Evolutionary conservation across 1,140 invertebrate species (phyloP).

Genomic region (Cotesia glomerata): DNA sequence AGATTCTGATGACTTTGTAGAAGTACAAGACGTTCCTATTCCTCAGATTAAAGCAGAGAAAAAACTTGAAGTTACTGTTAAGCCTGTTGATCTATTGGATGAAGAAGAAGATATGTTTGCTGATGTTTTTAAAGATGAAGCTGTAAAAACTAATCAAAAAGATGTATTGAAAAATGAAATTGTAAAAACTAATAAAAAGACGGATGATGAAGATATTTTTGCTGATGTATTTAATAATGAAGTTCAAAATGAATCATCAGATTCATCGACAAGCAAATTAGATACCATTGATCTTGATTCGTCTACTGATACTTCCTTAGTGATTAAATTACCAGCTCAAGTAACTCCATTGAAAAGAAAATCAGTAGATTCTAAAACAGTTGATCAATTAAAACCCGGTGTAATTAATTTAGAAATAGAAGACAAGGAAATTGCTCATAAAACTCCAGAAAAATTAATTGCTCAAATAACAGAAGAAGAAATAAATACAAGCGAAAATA

Average conservation of each 20-base stretch:
- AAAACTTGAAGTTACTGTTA: slow-evolving; percentile 49
- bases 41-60: slow-evolving; percentile 23
- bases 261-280: neutral
- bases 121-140: slow-evolving; percentile 27
- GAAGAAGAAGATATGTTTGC: slow-evolving; percentile 35
- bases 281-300: neutral
- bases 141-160: neutral
- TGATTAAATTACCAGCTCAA: neutral
- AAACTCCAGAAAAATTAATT: neutral
- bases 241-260: neutral
- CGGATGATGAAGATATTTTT: slow-evolving; percentile 28
- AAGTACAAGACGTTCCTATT: slow-evolving; percentile 48
- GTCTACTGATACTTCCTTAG: neutral
- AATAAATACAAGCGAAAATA: neutral
- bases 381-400: neutral
- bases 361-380: neutral
- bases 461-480: neutral
- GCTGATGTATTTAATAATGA: slow-evolving; percentile 20
- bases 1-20: slow-evolving; percentile 61
- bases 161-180: slow-evolving; percentile 25
- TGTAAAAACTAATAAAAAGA: neutral
- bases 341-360: neutral
- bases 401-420: neutral
- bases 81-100: slow-evolving; percentile 42
- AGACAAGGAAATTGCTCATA: neutral